These are phyloP conservation scores for Furcifer pardalis DNA, from an alignment of 2,797 vertebrate species.

Conservation along the genomic window DNA sequence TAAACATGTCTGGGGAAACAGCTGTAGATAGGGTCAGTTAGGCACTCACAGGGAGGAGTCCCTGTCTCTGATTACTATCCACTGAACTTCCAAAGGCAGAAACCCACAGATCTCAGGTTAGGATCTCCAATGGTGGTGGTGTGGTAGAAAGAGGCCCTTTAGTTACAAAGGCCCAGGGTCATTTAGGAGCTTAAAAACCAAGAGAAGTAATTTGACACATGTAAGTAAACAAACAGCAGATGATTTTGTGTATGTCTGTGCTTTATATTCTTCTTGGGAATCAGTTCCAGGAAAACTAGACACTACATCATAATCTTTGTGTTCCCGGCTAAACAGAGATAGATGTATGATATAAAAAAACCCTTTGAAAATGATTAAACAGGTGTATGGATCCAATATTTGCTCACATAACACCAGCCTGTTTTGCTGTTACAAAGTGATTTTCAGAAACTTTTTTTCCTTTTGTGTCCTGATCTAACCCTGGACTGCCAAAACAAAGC, in stretches of 20 bases:
- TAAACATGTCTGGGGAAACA: not conserved
- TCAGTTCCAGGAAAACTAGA: not conserved
- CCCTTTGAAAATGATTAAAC: not conserved
- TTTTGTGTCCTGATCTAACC: too few species aligned
- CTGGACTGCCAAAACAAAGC: too few species aligned
- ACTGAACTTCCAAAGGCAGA: not conserved
- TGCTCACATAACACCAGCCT: not conserved
- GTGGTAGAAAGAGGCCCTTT: not conserved
- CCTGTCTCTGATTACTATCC: not conserved
- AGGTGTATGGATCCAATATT: not conserved
- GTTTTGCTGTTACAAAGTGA: not conserved
- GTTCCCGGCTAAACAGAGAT: not conserved
- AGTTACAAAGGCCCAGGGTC: not conserved
- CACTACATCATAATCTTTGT: not conserved
- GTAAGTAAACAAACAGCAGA: not conserved
- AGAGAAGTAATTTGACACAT: not conserved
- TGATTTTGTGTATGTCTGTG: not conserved
- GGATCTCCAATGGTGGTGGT: not conserved
- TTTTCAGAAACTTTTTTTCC: not conserved
- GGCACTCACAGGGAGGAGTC: too few species aligned
- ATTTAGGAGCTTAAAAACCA: not conserved
- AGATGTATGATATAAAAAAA: not conserved
- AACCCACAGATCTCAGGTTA: not conserved
- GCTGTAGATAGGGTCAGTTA: not conserved
- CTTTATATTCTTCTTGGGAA: too few species aligned